phyloP scores from a whole-genome alignment of 2,113 vertebrate genomes.

The Rutilus rutilus region DNA sequence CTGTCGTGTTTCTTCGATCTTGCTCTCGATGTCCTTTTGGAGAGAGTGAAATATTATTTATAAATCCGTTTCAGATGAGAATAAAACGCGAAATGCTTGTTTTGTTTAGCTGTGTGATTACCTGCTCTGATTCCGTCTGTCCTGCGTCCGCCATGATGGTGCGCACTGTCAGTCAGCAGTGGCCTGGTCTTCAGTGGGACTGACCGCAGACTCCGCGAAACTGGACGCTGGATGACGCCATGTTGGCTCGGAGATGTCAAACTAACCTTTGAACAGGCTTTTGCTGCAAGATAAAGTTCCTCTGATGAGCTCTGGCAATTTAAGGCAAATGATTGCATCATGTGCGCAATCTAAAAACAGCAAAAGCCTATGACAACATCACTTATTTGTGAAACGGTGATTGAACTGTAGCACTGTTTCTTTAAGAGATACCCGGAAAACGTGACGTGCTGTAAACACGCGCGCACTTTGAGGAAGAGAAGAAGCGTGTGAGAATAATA shows the following conservation, averaged over 20 bases:
- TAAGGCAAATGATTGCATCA: not conserved
- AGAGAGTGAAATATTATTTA: slow-evolving; percentile 44
- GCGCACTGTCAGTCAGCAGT: slow-evolving; percentile 20
- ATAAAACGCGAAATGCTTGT: not conserved
- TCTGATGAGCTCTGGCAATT: not conserved
- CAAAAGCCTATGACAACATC: not conserved
- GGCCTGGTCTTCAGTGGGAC: no score
- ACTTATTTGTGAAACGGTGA: not conserved
- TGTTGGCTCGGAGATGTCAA: slow-evolving; percentile 22
- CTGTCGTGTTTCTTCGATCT: slow-evolving; percentile 82
- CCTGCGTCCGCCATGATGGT: slow-evolving; percentile 77
- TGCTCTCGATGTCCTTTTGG: slow-evolving; percentile 79
- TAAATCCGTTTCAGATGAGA: not conserved
- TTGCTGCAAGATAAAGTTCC: not conserved
- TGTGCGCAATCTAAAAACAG: not conserved
- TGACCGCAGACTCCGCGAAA: not conserved
- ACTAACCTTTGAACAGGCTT: slow-evolving; percentile 29
- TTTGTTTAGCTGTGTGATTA: slow-evolving; percentile 49
- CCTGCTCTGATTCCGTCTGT: slow-evolving; percentile 70
- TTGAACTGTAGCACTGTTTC: not conserved
- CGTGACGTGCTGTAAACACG: not conserved
- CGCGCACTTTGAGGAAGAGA: slow-evolving; percentile 18
- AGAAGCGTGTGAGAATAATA: not conserved
- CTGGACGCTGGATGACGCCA: not conserved
- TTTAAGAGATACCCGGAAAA: slow-evolving; percentile 18